These are phyloP conservation scores for Paracanthobrama guichenoti DNA, from an alignment of 2,113 vertebrate species.

Conservation along the genomic window DNA sequence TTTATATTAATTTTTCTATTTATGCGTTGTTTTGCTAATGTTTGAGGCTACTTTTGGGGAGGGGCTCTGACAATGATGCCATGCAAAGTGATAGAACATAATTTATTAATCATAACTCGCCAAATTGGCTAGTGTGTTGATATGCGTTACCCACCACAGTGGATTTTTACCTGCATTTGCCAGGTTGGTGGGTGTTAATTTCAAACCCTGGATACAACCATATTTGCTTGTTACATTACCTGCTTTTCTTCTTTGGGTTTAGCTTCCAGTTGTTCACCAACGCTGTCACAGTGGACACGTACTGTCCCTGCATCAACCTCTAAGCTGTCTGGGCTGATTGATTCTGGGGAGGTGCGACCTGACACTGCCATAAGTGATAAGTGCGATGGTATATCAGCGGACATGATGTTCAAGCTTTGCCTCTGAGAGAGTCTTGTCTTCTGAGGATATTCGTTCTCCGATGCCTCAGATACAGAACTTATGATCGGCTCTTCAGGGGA, in stretches of 20 bases:
- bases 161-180: too few relatives aligned
- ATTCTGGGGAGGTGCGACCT: background rate
- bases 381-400: background rate
- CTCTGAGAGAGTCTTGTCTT: background rate
- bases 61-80: too few relatives aligned
- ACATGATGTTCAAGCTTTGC: background rate
- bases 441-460: background rate
- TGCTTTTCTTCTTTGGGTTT: conserved; percentile 18
- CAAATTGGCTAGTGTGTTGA: too few relatives aligned
- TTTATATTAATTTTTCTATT: too few relatives aligned
- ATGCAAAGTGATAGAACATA: too few relatives aligned
- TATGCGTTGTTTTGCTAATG: too few relatives aligned
- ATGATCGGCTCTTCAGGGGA: conserved; percentile 38
- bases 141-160: too few relatives aligned
- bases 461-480: background rate
- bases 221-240: background rate
- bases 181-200: too few relatives aligned
- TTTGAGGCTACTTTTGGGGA: too few relatives aligned
- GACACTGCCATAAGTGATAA: background rate
- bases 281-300: background rate
- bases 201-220: background rate
- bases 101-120: too few relatives aligned
- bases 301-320: conserved; percentile 4
- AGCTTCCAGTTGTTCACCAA: background rate
- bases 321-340: conserved; percentile 18